Base-by-base conservation (phyloP, 1,140 invertebrate genomes). In the Oreohelix idahoensis region DNA sequence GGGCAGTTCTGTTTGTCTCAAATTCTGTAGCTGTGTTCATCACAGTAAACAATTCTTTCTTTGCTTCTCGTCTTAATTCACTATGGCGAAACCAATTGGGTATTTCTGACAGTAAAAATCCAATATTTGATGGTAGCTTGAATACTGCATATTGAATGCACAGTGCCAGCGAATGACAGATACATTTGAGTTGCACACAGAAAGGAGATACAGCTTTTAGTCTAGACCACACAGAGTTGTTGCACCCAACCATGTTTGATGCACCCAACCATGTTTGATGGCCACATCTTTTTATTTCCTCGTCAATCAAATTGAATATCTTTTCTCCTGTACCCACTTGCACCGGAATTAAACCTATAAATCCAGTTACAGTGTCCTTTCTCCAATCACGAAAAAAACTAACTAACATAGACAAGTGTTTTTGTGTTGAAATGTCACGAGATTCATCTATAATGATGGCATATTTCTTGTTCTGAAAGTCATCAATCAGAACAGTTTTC, bases 21-120 rank as follows among this genome's bases (percentile, higher is more conserved):
- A 71, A 71, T 36, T 71, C 32, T 23, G 32, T 35, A 32, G 32
- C 13, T 35, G 69, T 26, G 10, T 71, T 71, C 13, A 71, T 71
- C 5, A 39, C 23, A 32, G 2, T 39, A 71, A 71, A 71, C 32
- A 71, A 71, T 36, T 39, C 32, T 71, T 71, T 71, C 2, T 5
- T 4, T 11, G 38, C 38, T 23, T 71, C 69, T 45, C 5, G 13
- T 39, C 32, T 71, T 4, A 71, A 39, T 17, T 39, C 38, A 26
- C 69, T 32, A 17, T 83, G 75, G 75, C 13, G 23, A 78, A 32
- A 83, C 77, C 58, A 45, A 71, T 32, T 45, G 71, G 58, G 83
- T 78, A 45, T 75, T 83, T 49, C 76, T 75, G 35, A 78, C 76
- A 42, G 63, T 71, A n/a, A 71, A 83, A 71, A 63, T 76, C 26